These are phyloP conservation scores for Barypeithes pellucidus DNA, from an alignment of 2,888 invertebrate genomes.

Conservation along the genomic window DNA sequence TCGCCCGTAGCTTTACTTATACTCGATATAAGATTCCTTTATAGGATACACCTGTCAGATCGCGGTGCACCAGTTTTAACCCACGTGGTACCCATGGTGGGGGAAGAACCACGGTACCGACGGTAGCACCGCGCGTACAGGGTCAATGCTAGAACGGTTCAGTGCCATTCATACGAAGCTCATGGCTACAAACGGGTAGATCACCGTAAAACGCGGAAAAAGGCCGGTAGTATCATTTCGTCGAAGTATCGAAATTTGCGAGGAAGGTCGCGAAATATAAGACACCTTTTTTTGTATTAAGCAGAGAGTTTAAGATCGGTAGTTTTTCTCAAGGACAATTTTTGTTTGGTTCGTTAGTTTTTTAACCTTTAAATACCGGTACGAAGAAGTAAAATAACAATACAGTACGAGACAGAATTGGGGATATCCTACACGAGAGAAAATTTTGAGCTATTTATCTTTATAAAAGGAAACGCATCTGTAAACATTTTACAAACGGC, in stretches of 20 bases:
- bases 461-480: no score
- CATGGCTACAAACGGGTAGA: slow-evolving; percentile 56
- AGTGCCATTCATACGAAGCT: slow-evolving; percentile 71
- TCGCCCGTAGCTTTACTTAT: slow-evolving; percentile 39
- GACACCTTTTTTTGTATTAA: slow-evolving; percentile 5
- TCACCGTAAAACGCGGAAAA: slow-evolving; percentile 49
- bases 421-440: no score
- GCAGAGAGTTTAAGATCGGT: not conserved
- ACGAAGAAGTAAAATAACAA: not conserved
- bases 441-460: no score
- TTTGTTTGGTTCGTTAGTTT: slow-evolving; percentile 7
- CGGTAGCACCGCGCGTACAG: slow-evolving; percentile 59
- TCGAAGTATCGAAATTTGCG: slow-evolving; percentile 21
- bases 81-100: slow-evolving; percentile 54
- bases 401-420: not conserved
- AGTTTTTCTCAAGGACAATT: slow-evolving; percentile 14
- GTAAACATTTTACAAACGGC: no score
- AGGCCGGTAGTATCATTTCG: slow-evolving; percentile 41
- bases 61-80: slow-evolving; percentile 54
- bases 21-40: slow-evolving; percentile 40
- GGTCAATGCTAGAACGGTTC: slow-evolving; percentile 71
- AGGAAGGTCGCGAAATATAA: slow-evolving; percentile 26
- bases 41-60: slow-evolving; percentile 53
- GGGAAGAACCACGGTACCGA: slow-evolving; percentile 43
- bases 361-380: not conserved